These are phyloP conservation scores for Gnatocerus cornutus DNA, from an alignment of 2,888 invertebrate genomes.

Conservation along the genomic window DNA sequence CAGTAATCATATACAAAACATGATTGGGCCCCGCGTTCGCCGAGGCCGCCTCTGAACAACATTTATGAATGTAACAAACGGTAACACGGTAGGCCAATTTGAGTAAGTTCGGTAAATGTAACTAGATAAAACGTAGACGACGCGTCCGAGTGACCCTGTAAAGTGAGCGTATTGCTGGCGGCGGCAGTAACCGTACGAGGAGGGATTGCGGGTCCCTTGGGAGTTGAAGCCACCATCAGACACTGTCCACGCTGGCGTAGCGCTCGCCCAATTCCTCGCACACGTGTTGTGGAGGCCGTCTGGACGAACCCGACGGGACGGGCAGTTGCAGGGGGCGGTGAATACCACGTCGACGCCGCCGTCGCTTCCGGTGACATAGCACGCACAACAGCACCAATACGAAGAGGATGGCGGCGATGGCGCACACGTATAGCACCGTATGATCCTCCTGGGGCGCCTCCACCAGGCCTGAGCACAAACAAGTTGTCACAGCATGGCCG, in stretches of 20 bases:
- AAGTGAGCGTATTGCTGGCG: constrained; percentile 66
- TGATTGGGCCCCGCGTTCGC: constrained; percentile 17
- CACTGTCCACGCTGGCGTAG: constrained; percentile 75
- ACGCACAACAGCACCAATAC: constrained; percentile 71
- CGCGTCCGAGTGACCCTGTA: constrained; percentile 63
- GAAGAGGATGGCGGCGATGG: constrained; percentile 70
- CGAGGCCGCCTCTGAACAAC: constrained; percentile 34
- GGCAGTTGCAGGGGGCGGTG: constrained; percentile 69
- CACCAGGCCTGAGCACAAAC: constrained; percentile 69
- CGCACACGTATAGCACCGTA: constrained; percentile 65
- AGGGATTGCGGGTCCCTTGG: constrained; percentile 49
- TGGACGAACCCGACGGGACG: constrained; percentile 66
- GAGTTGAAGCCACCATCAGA: constrained; percentile 71
- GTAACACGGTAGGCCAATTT: constrained; percentile 49
- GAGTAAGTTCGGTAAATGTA: constrained; percentile 35
- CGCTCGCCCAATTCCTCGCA: constrained; percentile 75
- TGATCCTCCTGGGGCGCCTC: constrained; percentile 67
- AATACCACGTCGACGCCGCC: constrained; percentile 71
- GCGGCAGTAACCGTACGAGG: constrained; percentile 57
- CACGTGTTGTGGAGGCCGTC: constrained; percentile 71
- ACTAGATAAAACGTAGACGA: constrained; percentile 49
- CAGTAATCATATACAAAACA: constrained; percentile 26
- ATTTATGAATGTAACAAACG: constrained; percentile 34
- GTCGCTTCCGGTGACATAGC: constrained; percentile 74
- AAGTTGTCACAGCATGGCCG: constrained; percentile 1